phyloP scores from a whole-genome alignment of 2,113 vertebrate species.

The Rhinopithecus roxellana region DNA sequence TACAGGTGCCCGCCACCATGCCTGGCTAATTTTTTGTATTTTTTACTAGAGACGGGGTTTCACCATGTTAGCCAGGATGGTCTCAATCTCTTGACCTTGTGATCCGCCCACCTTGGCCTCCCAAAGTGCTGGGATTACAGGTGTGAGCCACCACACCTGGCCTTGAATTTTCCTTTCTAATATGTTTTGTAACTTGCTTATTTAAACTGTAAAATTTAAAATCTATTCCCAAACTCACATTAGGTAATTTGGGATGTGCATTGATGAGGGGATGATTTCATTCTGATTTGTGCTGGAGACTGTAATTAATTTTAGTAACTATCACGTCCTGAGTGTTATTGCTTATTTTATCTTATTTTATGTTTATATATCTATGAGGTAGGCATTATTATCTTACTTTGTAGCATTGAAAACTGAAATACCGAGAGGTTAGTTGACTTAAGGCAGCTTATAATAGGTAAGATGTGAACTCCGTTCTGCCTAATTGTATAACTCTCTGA shows the following conservation, averaged over 20 bases:
- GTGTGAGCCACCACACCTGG: no score
- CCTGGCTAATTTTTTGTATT: no score
- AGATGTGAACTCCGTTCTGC: not conserved
- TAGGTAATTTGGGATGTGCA: not conserved
- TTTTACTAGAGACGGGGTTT: no score
- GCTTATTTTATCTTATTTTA: not conserved
- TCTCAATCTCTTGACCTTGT: no score
- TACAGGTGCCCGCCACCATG: no score
- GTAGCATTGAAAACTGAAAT: conserved; percentile 15
- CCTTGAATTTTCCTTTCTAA: not conserved
- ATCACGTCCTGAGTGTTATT: not conserved
- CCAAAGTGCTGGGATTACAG: no score
- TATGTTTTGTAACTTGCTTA: not conserved
- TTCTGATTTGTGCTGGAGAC: not conserved
- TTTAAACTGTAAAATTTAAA: not conserved
- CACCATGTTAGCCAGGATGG: no score
- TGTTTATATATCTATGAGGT: not conserved
- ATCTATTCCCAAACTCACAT: not conserved
- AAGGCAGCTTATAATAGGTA: not conserved
- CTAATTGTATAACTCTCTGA: not conserved
- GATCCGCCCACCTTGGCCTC: no score
- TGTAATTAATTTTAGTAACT: conserved; percentile 15
- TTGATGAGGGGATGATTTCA: not conserved
- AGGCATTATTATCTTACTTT: not conserved
- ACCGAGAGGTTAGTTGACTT: conserved; percentile 18